Evolutionary conservation across 2,113 vertebrate genomes (phyloP), one percentile per base, ranked within the genome.

Genomic region (Mirza zaza): DNA sequence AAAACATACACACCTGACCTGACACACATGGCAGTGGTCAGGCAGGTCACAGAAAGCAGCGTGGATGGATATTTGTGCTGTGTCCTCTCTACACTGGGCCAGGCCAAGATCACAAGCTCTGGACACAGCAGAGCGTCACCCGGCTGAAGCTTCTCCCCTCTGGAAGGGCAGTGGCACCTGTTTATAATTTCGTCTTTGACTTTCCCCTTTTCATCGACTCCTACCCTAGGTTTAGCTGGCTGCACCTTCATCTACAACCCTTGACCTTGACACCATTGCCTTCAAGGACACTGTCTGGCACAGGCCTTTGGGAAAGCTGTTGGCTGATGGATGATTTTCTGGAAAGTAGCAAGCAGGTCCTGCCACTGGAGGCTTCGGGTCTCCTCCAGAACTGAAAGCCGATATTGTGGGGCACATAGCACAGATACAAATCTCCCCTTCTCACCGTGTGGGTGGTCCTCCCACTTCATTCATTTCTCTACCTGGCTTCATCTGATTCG

Each of bases 401-500:
- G 20, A n/a, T 12, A 25, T 0, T 18, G 17, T 45, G 11, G 27
- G 45, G 73, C 17, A n/a, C 3, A 1, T 10, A n/a, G 2, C 34
- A 34, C 8, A 70, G 50, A 67, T 9, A 6, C 1, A 85, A 42
- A 25, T 55, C 11, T 48, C 27, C 12, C 36, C 10, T 55, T 45
- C 84, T 71, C 39, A 8, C 23, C 25, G 73, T 36, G 0, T 1
- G 12, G 23, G 23, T 61, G 45, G 13, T 27, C n/a, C 2, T 0
- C 11, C 13, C 42, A 57, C 39, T 36, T 45, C 52, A 61, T 45
- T n/a, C 48, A 79, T 81, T 36, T 50, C 17, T 94, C 20, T 45
- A 3, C 13, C 12, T 63, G 67, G 6, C 2, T 1, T 79, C 45
- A 42, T 29, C 65, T 42, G 45, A 55, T 50, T 82, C 85, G 1